Base-by-base conservation (phyloP, 2,113 vertebrate species). In the Brachyistius frenatus region DNA sequence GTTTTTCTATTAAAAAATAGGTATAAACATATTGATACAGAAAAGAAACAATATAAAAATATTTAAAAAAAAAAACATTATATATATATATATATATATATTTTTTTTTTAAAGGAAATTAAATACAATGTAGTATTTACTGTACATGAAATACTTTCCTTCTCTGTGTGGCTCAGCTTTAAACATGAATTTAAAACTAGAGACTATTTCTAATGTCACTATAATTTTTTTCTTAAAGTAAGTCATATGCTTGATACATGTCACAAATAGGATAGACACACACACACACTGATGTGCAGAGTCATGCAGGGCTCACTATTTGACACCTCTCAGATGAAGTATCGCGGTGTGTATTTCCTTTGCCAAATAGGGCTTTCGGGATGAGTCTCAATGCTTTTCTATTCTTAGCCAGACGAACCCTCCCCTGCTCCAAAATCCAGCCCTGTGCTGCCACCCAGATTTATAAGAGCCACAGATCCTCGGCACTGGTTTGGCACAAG, bases 401-500 rank as follows among this genome's bases (percentile, higher is more conserved):
- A 91, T 91, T 78, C 76, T 88, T 93, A 91, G 75, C 52, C 30
- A 46, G 13, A 39, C 52, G 68, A 32, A 47, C 77, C 61, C 30
- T 65, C 49, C 63, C 65, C 70, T 14, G 54, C 56, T 41, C 36
- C 13, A 23, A 23, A 23, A 23, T 23, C 23, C 23, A 23, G 39
- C 6, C n/a, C 32, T 3, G 50, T 10, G 16, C 31, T 37, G 14
- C 50, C 3, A 15, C 62, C 53, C 49, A 64, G 52, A 53, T 86
- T 86, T 92, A 95, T 95, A 94, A 95, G 91, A 94, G 80, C 78
- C 37, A 0, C 66, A 35, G 69, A 79, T 70, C 90, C 83, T 85
- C 16, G 56, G 76, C 69, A 90, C 83, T 84, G 86, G 91, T 94
- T 94, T 93, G 93, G 93, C 92, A 90, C 91, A 92, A 94, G 93